These are phyloP conservation scores for Cynocephalus volans DNA, from an alignment of 2,113 vertebrate species.

Conservation along the genomic window DNA sequence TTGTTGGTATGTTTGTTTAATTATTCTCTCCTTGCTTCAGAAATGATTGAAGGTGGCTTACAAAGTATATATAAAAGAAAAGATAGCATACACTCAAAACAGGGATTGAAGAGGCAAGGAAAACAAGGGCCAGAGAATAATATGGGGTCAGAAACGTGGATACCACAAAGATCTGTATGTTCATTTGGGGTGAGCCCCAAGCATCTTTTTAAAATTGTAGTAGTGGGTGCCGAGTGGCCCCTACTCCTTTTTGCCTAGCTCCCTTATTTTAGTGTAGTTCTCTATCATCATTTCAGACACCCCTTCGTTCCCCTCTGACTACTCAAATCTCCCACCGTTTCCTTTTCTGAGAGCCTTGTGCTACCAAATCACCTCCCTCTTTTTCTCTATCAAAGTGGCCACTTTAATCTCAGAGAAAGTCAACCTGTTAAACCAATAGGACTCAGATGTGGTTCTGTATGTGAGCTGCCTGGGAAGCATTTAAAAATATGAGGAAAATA, in stretches of 20 bases:
- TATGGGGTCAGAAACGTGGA: not conserved
- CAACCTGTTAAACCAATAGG: not conserved
- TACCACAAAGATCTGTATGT: not conserved
- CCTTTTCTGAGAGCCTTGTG: not conserved
- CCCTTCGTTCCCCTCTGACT: not conserved
- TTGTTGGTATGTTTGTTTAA: not conserved
- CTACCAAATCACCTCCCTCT: not conserved
- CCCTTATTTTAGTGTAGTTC: not conserved
- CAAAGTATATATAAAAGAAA: not conserved
- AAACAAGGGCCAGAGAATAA: not conserved
- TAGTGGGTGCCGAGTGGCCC: not conserved
- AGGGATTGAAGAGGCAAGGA: not conserved
- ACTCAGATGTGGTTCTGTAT: not conserved
- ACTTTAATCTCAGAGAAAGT: constrained; percentile 10
- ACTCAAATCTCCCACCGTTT: not conserved
- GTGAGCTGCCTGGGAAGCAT: not conserved
- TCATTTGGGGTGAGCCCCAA: not conserved
- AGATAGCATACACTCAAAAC: not conserved
- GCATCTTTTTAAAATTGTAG: not conserved
- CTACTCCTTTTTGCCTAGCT: not conserved
- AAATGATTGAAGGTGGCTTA: constrained; percentile 24
- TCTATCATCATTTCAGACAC: not conserved
- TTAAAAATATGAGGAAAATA: no score
- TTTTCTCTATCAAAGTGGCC: not conserved
- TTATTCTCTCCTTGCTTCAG: not conserved